These are phyloP conservation scores for Spilosoma lubricipeda DNA, from an alignment of 2,888 invertebrate genomes.

Conservation along the genomic window DNA sequence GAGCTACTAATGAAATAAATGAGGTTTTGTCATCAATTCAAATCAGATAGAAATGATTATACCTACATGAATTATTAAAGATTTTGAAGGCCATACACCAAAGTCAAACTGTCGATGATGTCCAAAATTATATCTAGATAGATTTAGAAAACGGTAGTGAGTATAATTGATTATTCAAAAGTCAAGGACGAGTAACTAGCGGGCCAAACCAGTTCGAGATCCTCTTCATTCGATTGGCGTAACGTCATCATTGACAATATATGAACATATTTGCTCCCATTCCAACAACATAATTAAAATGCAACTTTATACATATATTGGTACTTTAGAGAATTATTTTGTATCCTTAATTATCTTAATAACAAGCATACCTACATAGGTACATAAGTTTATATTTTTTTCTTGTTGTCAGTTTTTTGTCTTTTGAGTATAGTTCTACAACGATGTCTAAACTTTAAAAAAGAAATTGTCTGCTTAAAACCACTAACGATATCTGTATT, in stretches of 20 bases:
- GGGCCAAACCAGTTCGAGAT: slow-evolving; percentile 59
- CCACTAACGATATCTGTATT: too few species aligned
- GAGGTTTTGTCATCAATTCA: neutral
- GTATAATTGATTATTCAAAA: slow-evolving; percentile 50
- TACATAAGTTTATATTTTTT: too few species aligned
- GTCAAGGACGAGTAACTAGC: slow-evolving; percentile 65
- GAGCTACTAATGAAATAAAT: neutral
- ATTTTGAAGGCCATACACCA: slow-evolving; percentile 11
- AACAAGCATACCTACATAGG: too few species aligned
- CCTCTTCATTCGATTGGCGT: slow-evolving; percentile 58
- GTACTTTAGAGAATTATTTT: neutral
- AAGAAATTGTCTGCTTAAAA: too few species aligned
- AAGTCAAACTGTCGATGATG: slow-evolving; percentile 7
- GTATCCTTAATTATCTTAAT: neutral
- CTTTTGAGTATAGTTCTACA: too few species aligned
- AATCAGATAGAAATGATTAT: neutral
- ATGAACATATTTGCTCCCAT: neutral
- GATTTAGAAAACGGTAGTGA: slow-evolving; percentile 17
- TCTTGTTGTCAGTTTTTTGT: too few species aligned
- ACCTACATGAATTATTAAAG: slow-evolving; percentile 4
- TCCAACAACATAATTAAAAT: slow-evolving; percentile 7
- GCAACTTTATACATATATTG: neutral
- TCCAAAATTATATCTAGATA: slow-evolving; percentile 8
- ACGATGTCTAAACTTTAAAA: too few species aligned
- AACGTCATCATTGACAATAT: slow-evolving; percentile 24